A percentile compares a stretch with the other conserved stretches of the same genome.
Evolutionary conservation across 2,113 vertebrate species (phyloP).

Genomic region (Leptobrachium leishanense): DNA sequence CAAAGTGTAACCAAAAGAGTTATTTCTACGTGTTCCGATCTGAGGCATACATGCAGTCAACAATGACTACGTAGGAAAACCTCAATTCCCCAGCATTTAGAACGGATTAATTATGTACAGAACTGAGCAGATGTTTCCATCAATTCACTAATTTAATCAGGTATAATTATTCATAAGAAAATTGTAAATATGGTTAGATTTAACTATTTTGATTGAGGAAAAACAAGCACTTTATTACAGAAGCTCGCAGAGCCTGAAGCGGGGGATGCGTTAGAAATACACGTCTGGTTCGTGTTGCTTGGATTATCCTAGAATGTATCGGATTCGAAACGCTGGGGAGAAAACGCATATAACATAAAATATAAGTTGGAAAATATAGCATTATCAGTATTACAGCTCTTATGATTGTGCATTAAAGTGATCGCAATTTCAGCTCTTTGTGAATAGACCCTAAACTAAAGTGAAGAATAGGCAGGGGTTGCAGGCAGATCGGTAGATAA

Average conservation of each 20-base stretch:
- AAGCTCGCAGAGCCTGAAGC: neutral
- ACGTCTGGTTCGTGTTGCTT: no score
- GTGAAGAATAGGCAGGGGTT: no score
- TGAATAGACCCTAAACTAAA: no score
- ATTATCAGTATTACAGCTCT: no score
- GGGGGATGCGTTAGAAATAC: neutral
- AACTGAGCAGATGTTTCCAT: conserved; percentile 41
- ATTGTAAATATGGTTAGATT: conserved; percentile 39
- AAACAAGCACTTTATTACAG: conserved; percentile 22
- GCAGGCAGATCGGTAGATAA: no score
- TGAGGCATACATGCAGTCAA: conserved; percentile 1
- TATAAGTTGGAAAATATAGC: no score
- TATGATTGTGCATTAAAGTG: no score
- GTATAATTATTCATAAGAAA: conserved; percentile 34
- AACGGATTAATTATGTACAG: conserved; percentile 35
- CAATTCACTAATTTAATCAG: conserved; percentile 42
- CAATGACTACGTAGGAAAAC: conserved; percentile 26
- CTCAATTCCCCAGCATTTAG: conserved; percentile 44
- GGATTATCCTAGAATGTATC: no score
- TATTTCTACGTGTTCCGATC: neutral
- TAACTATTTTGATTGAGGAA: conserved; percentile 10
- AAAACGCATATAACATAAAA: no score
- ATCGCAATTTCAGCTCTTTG: no score
- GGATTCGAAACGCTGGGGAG: no score
- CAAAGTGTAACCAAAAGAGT: no score